Percentiles rank a stretch among this genome's conserved stretches.
Evolutionary conservation across 2,797 vertebrate species (phyloP).

Genomic region (Phoxinus dragarum): DNA sequence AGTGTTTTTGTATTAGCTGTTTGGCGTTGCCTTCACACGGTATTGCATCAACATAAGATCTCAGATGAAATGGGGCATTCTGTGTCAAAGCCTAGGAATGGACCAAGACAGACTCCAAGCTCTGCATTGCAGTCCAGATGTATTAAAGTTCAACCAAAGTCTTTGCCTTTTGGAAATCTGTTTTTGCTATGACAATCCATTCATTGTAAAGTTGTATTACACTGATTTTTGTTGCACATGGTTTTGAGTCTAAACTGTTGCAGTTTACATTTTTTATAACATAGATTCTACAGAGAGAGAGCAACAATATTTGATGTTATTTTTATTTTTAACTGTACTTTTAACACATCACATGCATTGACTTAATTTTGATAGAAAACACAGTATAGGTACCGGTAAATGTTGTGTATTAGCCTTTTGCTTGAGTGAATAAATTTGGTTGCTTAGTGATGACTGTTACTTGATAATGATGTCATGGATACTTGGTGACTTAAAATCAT

Average conservation of each 20-base stretch:
- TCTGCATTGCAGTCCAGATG: conserved; percentile 78
- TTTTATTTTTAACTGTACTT: neutral
- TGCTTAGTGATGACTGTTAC: neutral
- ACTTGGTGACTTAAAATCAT: neutral
- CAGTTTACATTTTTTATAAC: neutral
- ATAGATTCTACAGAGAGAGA: neutral
- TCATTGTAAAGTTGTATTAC: neutral
- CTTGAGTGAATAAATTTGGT: neutral
- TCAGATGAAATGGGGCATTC: neutral
- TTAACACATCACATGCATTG: neutral
- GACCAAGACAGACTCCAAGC: conserved; percentile 39
- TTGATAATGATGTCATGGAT: neutral
- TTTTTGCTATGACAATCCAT: neutral
- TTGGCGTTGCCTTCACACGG: neutral
- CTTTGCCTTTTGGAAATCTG: conserved; percentile 8
- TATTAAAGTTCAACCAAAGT: conserved; percentile 62
- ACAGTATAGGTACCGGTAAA: neutral
- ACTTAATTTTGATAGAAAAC: neutral
- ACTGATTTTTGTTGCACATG: neutral
- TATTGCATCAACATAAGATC: conserved; percentile 13
- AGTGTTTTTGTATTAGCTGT: neutral
- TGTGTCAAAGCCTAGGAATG: neutral
- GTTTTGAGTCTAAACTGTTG: neutral
- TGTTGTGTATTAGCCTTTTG: neutral
- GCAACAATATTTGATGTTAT: neutral